Evolutionary conservation across 2,113 vertebrate genomes (phyloP).

Genomic region (Danio rerio): DNA sequence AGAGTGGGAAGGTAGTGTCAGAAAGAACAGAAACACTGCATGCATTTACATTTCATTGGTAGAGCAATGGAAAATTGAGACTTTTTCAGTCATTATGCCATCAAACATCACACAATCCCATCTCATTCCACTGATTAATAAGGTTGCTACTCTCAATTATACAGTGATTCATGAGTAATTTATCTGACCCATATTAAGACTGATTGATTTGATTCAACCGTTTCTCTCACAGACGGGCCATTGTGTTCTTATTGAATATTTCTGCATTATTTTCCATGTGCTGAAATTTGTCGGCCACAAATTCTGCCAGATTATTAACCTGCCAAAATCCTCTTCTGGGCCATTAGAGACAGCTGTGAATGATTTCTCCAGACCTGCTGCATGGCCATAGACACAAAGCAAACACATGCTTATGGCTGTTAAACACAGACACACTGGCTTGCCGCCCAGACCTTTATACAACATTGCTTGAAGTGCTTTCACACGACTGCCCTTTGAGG

Average conservation of each 20-base stretch:
- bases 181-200: background rate
- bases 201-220: background rate
- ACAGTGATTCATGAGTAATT: background rate
- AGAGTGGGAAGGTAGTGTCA: background rate
- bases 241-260: conserved; percentile 23
- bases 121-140: background rate
- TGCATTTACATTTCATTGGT: background rate
- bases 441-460: conserved; percentile 61
- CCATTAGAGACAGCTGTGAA: conserved; percentile 63
- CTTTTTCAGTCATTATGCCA: background rate
- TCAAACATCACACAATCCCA: background rate
- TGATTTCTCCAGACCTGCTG: conserved; percentile 64
- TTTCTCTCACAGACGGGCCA: background rate
- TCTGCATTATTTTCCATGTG: conserved; percentile 31
- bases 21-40: background rate
- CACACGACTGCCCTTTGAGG: conserved; percentile 53
- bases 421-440: conserved; percentile 62
- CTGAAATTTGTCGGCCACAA: conserved; percentile 45
- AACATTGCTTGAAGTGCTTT: conserved; percentile 53
- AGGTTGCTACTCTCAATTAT: background rate
- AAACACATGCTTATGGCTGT: conserved; percentile 60
- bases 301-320: conserved; percentile 43
- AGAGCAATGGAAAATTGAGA: background rate
- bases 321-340: conserved; percentile 44
- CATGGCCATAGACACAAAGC: conserved; percentile 62